Evolutionary conservation across 2,888 invertebrate genomes (phyloP).

Genomic region (Clostera curtula): DNA sequence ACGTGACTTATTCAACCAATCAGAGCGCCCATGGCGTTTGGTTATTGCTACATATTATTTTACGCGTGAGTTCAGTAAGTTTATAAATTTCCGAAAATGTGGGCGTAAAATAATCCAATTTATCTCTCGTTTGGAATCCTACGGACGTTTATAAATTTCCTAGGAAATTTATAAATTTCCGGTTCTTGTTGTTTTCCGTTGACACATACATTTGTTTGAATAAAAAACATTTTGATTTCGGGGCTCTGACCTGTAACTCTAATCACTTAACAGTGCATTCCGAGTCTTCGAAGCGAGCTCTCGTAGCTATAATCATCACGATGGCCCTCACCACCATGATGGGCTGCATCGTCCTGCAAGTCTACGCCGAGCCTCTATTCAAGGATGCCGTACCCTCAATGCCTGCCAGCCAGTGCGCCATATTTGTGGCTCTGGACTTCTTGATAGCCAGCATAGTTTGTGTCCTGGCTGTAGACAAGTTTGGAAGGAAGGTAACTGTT

Average conservation of each 20-base stretch:
- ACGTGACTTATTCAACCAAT: too few species aligned
- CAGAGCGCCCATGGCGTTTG: too few species aligned
- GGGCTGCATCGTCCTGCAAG: constrained; percentile 56
- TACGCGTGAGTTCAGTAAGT: too few species aligned
- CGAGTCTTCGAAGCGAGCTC: constrained; percentile 36
- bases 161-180: too few species aligned
- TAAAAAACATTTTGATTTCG: too few species aligned
- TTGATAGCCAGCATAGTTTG: constrained; percentile 42
- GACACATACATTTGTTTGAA: too few species aligned
- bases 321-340: constrained; percentile 49
- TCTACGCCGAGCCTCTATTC: constrained; percentile 58
- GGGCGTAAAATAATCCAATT: too few species aligned
- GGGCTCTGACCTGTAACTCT: not conserved
- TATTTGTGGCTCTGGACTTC: constrained; percentile 47
- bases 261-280: constrained; percentile 34
- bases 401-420: constrained; percentile 52
- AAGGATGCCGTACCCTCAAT: constrained; percentile 53
- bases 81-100: too few species aligned
- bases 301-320: constrained; percentile 28
- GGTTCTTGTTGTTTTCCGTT: too few species aligned
- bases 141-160: too few species aligned
- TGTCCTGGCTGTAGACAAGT: constrained; percentile 38
- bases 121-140: too few species aligned
- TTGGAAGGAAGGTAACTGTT: constrained; percentile 59
- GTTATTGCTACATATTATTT: too few species aligned